Percentiles rank a stretch among this genome's conserved stretches.
Evolutionary conservation across 2,797 vertebrate genomes (phyloP).

Genomic region (Eulemur mongoz): DNA sequence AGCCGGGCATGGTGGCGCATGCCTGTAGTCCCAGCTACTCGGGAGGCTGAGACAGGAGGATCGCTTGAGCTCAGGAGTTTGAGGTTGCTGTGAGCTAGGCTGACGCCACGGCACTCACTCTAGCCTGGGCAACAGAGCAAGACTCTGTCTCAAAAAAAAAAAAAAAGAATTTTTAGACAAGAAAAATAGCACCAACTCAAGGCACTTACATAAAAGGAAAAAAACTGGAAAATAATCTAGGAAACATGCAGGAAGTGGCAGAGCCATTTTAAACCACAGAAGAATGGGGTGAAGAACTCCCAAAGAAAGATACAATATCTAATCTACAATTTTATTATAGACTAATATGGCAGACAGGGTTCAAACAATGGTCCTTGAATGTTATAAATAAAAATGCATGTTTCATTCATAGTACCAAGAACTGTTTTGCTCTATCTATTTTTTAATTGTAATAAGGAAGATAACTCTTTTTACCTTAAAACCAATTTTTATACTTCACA

Average conservation of each 20-base stretch:
- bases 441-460: conserved; percentile 90
- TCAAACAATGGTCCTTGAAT: conserved; percentile 36
- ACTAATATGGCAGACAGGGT: conserved; percentile 17
- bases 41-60: too few relatives aligned
- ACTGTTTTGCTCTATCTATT: conserved; percentile 91
- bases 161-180: conserved; percentile 53
- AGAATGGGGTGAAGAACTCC: conserved; percentile 50
- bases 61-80: too few relatives aligned
- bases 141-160: too few relatives aligned
- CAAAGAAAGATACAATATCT: conserved; percentile 41
- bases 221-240: not conserved
- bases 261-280: conserved; percentile 36
- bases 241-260: conserved; percentile 42
- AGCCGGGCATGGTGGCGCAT: too few relatives aligned
- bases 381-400: conserved; percentile 66
- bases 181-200: conserved; percentile 47
- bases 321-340: conserved; percentile 60
- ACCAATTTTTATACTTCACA: conserved; percentile 91
- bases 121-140: too few relatives aligned
- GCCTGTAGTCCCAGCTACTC: too few relatives aligned
- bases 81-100: too few relatives aligned
- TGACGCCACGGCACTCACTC: too few relatives aligned
- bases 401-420: conserved; percentile 74
- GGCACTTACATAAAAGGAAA: conserved; percentile 39
- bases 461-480: conserved; percentile 92